Base-by-base conservation (phyloP, 2,888 invertebrate genomes). In the Chirona hameri region DNA sequence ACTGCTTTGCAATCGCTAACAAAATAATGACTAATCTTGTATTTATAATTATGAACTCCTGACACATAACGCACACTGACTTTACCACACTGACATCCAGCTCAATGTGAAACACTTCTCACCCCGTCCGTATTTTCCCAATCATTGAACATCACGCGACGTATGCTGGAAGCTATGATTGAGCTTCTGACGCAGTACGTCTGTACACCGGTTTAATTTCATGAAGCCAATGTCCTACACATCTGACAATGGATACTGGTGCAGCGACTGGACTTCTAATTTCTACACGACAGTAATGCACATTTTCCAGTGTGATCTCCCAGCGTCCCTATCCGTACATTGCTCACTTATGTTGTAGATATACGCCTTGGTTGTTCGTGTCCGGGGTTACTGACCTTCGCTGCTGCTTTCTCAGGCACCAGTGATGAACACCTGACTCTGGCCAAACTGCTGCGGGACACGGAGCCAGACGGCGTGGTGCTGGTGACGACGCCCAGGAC, bases 341-440 rank as follows among this genome's bases (percentile, higher is more conserved):
- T 21, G 2, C 9, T n/a, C 9, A 9, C 12, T 21, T 9, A 60
- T 3, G 39, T 60, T 2, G 21, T n/a, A 24, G 1, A 60, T 24
- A 60, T 3, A n/a, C 9, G 15, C 24, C 21, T 60, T 18, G 9
- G 2, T 24, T n/a, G 24, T 18, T 24, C 24, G 2, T 24, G 21
- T 60, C 24, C 9, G 55, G 18, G 4, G 55, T 55, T 14, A 55
- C 55, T 18, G 55, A 55, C 55, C 60, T 9, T 60, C 24, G 1
- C n/a, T 60, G 1, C n/a, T 60, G 39, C 39, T 2, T 39, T 39
- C 9, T 0, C 46, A 76, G 76, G 84, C 95, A 10, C 97, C 96
- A 0, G 98, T 72, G 84, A 98, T 89, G 98, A 99, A 89, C 98
- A 98, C 89, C 90, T 98, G 55, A 95, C 97, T 0, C 92, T 94